Percentiles rank a stretch among this genome's conserved stretches.
These are phyloP conservation scores for Tipula vernalis DNA, from an alignment of 2,888 invertebrate genomes.

Conservation along the genomic window DNA sequence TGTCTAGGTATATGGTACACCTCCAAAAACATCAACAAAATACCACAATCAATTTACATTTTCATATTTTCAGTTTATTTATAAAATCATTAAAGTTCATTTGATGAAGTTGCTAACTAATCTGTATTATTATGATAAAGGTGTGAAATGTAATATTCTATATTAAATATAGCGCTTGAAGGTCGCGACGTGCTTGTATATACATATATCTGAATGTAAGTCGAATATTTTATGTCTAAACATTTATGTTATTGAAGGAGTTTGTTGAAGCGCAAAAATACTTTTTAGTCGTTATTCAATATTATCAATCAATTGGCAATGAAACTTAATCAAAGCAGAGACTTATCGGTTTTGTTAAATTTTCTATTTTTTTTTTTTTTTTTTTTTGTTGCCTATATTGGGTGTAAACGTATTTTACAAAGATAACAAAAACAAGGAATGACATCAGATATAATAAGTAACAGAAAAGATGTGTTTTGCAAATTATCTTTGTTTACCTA, in stretches of 20 bases:
- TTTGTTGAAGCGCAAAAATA: not conserved
- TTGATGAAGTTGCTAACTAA: not conserved
- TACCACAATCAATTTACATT: not conserved
- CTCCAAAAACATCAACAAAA: not conserved
- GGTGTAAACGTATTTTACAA: not conserved
- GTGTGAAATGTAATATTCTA: not conserved
- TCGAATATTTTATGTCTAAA: not conserved
- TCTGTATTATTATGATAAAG: not conserved
- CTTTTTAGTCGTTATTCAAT: not conserved
- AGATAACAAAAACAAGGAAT: not conserved
- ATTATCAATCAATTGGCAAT: not conserved
- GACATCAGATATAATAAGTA: not conserved
- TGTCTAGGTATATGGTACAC: too few relatives aligned
- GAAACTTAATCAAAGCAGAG: not conserved
- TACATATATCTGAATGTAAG: not conserved
- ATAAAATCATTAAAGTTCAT: not conserved
- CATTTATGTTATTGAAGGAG: not conserved
- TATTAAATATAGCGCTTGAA: not conserved
- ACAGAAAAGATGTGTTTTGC: not conserved
- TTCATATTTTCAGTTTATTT: not conserved
- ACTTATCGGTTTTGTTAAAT: too few relatives aligned
- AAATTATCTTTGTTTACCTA: not conserved
- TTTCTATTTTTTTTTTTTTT: not conserved
- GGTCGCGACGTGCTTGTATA: not conserved
- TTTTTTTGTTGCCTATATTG: too few relatives aligned